These are phyloP conservation scores for Helicoverpa assulta DNA, from an alignment of 2,888 invertebrate genomes.

Conservation along the genomic window DNA sequence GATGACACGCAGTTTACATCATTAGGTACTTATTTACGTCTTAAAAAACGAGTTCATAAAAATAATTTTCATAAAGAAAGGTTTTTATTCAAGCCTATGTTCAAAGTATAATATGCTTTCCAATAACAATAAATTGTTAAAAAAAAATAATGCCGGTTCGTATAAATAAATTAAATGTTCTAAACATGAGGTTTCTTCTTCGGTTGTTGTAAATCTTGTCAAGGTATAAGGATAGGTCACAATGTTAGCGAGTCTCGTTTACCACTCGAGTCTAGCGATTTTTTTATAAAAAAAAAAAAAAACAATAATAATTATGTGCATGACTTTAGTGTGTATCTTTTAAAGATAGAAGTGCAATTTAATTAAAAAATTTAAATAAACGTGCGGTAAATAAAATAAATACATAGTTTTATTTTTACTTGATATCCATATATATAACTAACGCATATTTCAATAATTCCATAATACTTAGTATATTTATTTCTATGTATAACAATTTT, in stretches of 20 bases:
- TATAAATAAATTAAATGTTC: conserved; percentile 62
- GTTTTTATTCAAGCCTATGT: conserved; percentile 31
- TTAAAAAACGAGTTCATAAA: neutral
- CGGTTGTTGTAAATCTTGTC: conserved; percentile 61
- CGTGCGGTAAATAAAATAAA: no score
- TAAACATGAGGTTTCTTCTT: conserved; percentile 57
- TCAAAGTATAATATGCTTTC: conserved; percentile 31
- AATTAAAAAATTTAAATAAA: no score
- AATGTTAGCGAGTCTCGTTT: conserved; percentile 44
- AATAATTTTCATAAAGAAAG: conserved; percentile 1
- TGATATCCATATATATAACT: no score
- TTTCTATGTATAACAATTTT: no score
- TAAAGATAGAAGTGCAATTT: no score
- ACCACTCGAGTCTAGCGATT: neutral
- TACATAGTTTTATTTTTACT: no score
- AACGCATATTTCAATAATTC: no score
- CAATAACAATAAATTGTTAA: conserved; percentile 61
- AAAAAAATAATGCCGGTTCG: conserved; percentile 35
- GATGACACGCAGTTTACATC: no score
- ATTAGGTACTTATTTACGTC: no score
- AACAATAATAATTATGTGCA: neutral
- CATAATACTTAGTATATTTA: no score
- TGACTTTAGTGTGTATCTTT: no score
- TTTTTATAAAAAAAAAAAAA: no score
- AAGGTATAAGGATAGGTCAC: conserved; percentile 25